Conservation (phyloP, 2,797 vertebrate species). For the Channa striata region DNA sequence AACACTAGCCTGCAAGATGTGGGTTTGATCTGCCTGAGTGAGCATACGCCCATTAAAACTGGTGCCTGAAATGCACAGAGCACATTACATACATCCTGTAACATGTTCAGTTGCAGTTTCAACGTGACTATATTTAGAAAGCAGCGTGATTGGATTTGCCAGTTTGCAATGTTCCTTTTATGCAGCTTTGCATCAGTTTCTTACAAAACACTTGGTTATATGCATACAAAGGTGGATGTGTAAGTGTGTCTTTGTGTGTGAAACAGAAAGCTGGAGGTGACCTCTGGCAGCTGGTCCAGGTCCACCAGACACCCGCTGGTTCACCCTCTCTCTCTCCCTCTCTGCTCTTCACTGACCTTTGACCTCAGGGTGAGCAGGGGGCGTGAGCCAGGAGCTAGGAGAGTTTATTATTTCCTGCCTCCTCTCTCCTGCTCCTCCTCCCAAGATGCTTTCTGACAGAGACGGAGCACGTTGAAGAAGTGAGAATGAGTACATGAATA, state of each 20-base stretch:
- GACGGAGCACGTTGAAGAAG: constrained; percentile 36
- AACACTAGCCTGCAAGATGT: constrained; percentile 65
- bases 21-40: constrained; percentile 66
- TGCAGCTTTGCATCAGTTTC: constrained; percentile 8
- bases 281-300: constrained; percentile 64
- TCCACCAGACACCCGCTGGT: constrained; percentile 77
- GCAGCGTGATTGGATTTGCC: neutral
- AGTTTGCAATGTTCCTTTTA: constrained; percentile 2
- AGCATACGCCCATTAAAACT: constrained; percentile 46
- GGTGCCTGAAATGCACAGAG: constrained; percentile 20
- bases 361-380: constrained; percentile 76
- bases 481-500: constrained; percentile 24
- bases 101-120: neutral
- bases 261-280: constrained; percentile 50
- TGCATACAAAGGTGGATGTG: constrained; percentile 2
- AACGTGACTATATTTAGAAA: constrained; percentile 1
- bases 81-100: neutral
- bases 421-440: constrained; percentile 56
- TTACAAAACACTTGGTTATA: neutral
- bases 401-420: constrained; percentile 86
- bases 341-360: constrained; percentile 72
- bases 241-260: constrained; percentile 16
- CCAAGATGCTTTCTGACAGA: constrained; percentile 42
- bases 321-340: constrained; percentile 66
- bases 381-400: constrained; percentile 74